Evolutionary conservation across 2,888 invertebrate species (phyloP).

Genomic region (Spisula subtruncata): DNA sequence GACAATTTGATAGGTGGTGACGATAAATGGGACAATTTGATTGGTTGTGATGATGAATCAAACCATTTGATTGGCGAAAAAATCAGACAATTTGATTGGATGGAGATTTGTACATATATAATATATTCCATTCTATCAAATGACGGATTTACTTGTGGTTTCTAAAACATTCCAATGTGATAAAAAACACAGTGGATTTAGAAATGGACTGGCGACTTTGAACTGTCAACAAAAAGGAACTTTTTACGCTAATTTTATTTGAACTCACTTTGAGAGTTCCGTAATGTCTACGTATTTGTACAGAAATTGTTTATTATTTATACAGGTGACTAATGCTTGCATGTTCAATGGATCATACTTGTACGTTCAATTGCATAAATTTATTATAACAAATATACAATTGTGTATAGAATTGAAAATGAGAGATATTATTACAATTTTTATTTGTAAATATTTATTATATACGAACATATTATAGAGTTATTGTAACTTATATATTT

Average conservation of each 20-base stretch:
- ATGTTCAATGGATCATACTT: background rate
- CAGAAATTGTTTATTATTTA: background rate
- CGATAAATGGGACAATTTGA: background rate
- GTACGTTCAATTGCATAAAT: background rate
- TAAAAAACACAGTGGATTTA: background rate
- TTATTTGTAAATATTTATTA: constrained; percentile 7
- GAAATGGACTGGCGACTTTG: background rate
- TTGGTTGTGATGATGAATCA: background rate
- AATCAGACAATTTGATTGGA: background rate
- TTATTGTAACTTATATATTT: constrained; percentile 12
- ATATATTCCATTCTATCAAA: background rate
- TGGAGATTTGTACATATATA: background rate
- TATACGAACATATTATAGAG: background rate
- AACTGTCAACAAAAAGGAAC: background rate
- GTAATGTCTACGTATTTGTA: background rate
- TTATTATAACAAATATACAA: background rate
- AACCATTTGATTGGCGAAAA: background rate
- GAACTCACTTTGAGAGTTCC: background rate
- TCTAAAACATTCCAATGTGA: constrained; percentile 5
- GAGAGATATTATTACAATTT: background rate
- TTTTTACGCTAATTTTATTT: background rate
- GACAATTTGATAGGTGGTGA: background rate
- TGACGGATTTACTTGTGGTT: background rate
- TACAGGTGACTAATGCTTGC: background rate
- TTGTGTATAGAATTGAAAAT: constrained; percentile 1